Base-by-base conservation (phyloP, 2,888 invertebrate genomes). In the Pharmacophagus antenor region DNA sequence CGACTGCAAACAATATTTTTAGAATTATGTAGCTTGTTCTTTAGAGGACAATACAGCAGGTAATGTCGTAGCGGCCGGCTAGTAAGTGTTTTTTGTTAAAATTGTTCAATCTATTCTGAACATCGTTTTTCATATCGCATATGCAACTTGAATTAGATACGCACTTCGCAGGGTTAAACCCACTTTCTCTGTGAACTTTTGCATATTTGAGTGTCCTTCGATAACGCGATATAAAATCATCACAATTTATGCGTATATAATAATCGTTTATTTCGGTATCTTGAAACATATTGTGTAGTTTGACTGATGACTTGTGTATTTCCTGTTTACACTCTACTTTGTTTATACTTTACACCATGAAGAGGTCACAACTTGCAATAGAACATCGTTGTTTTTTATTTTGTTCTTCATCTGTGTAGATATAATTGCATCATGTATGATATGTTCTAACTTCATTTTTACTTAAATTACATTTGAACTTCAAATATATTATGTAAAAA, bases 1-100 rank as follows among this genome's bases (percentile, higher is more conserved):
- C 81, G 82, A 82, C 82, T 85, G 82, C 78, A 82, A 74, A 85
- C 79, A 88, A 89, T 89, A 89, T 89, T 89, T 89, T 86, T 89
- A 89, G 89, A 89, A 87, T 81, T 84, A 84, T 83, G 81, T 85
- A 83, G 84, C 80, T 87, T 83, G 80, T 74, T 77, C 77, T 77
- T 72, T 84, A 82, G 80, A 86, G 84, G 84, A 86, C 86, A 77
- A 72, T 81, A 79, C 76, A 82, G 80, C 83, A 82, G 81, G 80
- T 83, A 82, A 79, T 74, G 66, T 62, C 60, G 73, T 72, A 63
- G 68, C 71, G 70, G 67, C 70, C 74, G 73, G 72, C 10, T 47
- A 47, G 58, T 63, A 62, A 63, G 59, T 62, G 63, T 64, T 66
- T 64, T 22, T 61, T 46, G 55, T 65, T 62, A 62, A 63, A 57